Base-by-base conservation (phyloP, 2,113 vertebrate species). In the Leptodactylus fuscus region DNA sequence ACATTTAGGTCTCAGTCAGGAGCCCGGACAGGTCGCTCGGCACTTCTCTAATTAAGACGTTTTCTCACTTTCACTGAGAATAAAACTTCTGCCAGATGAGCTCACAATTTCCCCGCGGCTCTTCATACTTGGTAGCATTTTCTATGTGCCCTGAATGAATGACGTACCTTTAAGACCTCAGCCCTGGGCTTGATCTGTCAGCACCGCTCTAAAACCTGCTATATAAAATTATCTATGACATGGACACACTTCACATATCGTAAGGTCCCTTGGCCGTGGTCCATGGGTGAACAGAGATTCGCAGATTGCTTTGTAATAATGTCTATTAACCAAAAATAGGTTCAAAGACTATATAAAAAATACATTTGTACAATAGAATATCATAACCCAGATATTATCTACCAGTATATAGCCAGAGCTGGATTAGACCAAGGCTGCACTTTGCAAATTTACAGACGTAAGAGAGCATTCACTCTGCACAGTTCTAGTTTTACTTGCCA, bases 171-270 rank as follows among this genome's bases (percentile, higher is more conserved):
- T 55, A 53, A 55, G 22, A 90, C 92, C 88, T 85, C 89, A 32
- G 89, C 90, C 90, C 93, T 95, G 93, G 91, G 88, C 91, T 93
- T 81, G 87, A 93, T 94, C 93, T 93, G 92, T 94, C 93, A 93
- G 91, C 92, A 94, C 90, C 87, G 91, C 87, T 91, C 87, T 78
- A 78, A 78, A 78, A 36, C 22, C 49, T 53, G 32, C 75, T 34
- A 36, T 89, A 89, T 82, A 90, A 86, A 82, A 80, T 90, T 91
- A 89, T 93, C 92, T 91, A 94, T 93, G 93, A 93, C 93, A 93
- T 92, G 46, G 29, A 12, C 32, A 6, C n/a, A 29, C 48, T 55
- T 29, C n/a, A 13, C 24, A 11, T 27, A 74, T 24, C 41, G 22
- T 15, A 48, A 24, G 41, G 22, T 44, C 38, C 70, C 11, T 73